Conservation (phyloP, 2,113 vertebrate species). For the Piprites chloris region DNA sequence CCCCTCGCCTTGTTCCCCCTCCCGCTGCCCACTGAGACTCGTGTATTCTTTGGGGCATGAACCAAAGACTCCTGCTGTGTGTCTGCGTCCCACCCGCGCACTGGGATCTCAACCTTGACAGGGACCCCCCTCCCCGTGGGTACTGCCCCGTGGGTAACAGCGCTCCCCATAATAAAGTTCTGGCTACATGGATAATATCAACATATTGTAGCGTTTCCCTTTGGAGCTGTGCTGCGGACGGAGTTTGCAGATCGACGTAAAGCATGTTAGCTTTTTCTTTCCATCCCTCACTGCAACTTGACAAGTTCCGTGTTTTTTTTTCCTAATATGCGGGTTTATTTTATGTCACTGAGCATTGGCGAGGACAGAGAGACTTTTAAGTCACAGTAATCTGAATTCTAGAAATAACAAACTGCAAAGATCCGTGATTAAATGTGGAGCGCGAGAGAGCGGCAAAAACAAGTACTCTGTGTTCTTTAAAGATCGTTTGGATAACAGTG, state of each 20-base stretch:
- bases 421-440: not conserved
- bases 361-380: slow-evolving; percentile 14
- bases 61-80: fast-evolving
- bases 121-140: fast-evolving
- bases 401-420: slow-evolving; percentile 37
- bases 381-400: slow-evolving; percentile 17
- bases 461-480: slow-evolving; percentile 48
- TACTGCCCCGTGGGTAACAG: not conserved
- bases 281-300: not conserved
- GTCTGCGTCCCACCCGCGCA: not conserved
- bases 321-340: not conserved
- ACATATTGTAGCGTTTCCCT: not conserved
- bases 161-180: not conserved
- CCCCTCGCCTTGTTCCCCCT: not conserved
- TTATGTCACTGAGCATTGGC: not conserved
- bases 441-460: not conserved
- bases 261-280: not conserved
- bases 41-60: fast-evolving
- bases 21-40: not conserved
- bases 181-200: not conserved
- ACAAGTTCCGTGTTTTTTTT: not conserved
- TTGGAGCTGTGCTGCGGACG: not conserved
- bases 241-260: not conserved
- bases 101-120: fast-evolving
- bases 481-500: slow-evolving; percentile 12